Base-by-base conservation (phyloP, 2,113 vertebrate species). In the Ia io region DNA sequence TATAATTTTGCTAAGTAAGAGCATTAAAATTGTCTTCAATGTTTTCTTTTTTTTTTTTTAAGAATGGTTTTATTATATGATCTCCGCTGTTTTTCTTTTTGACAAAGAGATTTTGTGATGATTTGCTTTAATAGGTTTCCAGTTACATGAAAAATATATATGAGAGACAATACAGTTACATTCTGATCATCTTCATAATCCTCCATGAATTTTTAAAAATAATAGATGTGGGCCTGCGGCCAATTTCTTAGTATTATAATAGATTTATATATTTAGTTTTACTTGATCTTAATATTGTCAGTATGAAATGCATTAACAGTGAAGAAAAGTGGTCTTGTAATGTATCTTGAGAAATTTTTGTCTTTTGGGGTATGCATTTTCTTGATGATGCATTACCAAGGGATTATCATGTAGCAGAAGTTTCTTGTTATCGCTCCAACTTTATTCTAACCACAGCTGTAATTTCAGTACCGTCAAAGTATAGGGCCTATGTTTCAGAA, bases 231-330 rank as follows among this genome's bases (percentile, higher is more conserved):
- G 9, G 25, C 30, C 47, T 92, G 2, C 82, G 37, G 35, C n/a
- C 13, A 87, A 76, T 84, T 95, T 90, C 56, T 96, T 94, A 59
- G 35, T 83, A 51, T 94, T 88, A 30, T 91, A 95, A 79, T 91
- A 86, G 37, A 74, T 47, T 90, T 76, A 78, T 84, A 9, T 53
- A 78, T 79, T 91, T 90, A 47, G 74, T 93, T 32, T 89, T 67
- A 35, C 7, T 83, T 77, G 7, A 84, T 63, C 32, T 83, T 51
- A 77, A 35, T 51, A 53, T 84, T 87, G 53, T 25, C 35, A 65
- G 16, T 73, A 91, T 90, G 3, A 2, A 77, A 1, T 80, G 7
- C 32, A 65, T 82, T 56, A 88, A 42, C 95, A 87, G 40, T 47
- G 35, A 93, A 79, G 35, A n/a, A 77, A 18, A 83, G 20, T 76